Conservation (phyloP, 1,140 invertebrate genomes). For the Cydia amplana region DNA sequence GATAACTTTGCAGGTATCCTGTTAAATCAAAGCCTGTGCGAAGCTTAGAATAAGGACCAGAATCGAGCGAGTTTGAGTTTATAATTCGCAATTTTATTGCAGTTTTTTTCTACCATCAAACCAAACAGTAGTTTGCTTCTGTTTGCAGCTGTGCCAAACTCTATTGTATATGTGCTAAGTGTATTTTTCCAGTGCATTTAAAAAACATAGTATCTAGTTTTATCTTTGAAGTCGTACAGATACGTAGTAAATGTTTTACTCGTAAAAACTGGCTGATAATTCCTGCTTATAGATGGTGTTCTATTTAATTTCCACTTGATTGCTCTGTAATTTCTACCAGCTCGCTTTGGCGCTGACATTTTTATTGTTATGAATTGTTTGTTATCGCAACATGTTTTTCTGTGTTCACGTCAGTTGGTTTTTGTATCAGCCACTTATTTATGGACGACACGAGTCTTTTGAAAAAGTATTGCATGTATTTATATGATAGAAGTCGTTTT, state of each 20-base stretch:
- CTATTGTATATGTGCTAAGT: not conserved
- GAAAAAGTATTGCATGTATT: slow-evolving; percentile 6
- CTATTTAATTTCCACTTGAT: slow-evolving; percentile 74
- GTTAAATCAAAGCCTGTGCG: slow-evolving; percentile 29
- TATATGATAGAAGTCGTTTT: not conserved
- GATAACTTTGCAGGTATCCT: slow-evolving; percentile 38
- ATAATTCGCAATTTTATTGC: not conserved
- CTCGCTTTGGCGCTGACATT: slow-evolving; percentile 55
- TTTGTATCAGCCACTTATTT: slow-evolving; percentile 12
- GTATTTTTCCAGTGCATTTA: not conserved
- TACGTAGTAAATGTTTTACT: slow-evolving; percentile 63
- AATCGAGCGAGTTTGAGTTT: not conserved
- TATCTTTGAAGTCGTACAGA: slow-evolving; percentile 31
- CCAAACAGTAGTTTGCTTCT: slow-evolving; percentile 19
- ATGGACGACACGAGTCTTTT: slow-evolving; percentile 5
- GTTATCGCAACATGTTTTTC: slow-evolving; percentile 34
- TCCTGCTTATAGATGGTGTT: slow-evolving; percentile 66
- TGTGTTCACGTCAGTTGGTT: not conserved
- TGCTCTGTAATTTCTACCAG: slow-evolving; percentile 54
- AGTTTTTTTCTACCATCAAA: slow-evolving; percentile 19
- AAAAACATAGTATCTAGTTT: not conserved
- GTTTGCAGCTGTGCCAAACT: not conserved
- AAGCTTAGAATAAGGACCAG: not conserved
- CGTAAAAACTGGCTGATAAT: slow-evolving; percentile 70
- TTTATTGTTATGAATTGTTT: slow-evolving; percentile 75